These are phyloP conservation scores for Philantomba maxwellii DNA, from an alignment of 2,113 vertebrate genomes.

Conservation along the genomic window DNA sequence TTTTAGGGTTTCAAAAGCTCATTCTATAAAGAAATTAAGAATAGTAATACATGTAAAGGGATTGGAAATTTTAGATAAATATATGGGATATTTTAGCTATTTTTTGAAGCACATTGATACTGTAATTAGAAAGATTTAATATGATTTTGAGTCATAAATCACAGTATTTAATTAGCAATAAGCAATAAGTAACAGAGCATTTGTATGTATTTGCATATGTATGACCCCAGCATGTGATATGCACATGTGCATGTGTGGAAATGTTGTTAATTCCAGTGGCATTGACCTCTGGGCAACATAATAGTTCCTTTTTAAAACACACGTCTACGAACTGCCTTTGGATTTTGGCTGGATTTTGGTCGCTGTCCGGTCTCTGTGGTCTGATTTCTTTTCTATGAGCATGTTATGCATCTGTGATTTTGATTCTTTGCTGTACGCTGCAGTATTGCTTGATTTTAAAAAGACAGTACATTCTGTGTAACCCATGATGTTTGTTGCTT, in stretches of 20 bases:
- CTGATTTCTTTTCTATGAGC: conserved; percentile 71
- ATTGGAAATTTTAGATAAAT: not conserved
- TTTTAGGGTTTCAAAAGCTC: conserved; percentile 16
- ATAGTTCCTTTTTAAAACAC: not conserved
- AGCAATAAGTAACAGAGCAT: not conserved
- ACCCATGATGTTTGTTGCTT: conserved; percentile 39
- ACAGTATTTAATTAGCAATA: conserved; percentile 16
- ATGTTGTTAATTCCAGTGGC: not conserved
- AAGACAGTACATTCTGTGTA: conserved; percentile 71
- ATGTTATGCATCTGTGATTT: conserved; percentile 65
- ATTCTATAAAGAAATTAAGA: conserved; percentile 6
- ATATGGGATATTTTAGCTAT: not conserved
- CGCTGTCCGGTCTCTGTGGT: conserved; percentile 47
- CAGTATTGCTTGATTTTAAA: conserved; percentile 68
- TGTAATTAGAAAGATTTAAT: conserved; percentile 38
- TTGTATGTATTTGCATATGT: not conserved
- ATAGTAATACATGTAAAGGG: not conserved
- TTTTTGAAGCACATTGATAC: conserved; percentile 27
- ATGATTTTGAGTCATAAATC: not conserved
- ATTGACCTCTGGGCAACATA: not conserved
- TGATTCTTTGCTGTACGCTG: conserved; percentile 61
- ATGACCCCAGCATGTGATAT: conserved; percentile 12
- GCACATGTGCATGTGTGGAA: conserved; percentile 24
- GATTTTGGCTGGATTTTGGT: conserved; percentile 68
- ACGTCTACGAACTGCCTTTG: not conserved